Conservation (phyloP, 2,888 invertebrate species). For the Mesochorus sp. region DNA sequence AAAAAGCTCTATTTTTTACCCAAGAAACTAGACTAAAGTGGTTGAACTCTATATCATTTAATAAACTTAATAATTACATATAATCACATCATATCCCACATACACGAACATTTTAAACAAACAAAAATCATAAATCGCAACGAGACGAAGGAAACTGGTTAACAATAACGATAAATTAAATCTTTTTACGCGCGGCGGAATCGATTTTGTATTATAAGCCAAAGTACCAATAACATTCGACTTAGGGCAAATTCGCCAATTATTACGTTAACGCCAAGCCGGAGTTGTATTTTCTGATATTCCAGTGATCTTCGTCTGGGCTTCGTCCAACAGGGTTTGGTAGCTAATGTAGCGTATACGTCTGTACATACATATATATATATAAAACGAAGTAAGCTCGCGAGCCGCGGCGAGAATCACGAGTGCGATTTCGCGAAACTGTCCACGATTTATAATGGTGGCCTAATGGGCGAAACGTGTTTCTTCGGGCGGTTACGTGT, state of each 20-base stretch:
- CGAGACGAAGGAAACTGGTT: too few species aligned
- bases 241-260: neutral
- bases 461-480: conserved; percentile 68
- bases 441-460: conserved; percentile 66
- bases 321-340: neutral
- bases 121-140: too few species aligned
- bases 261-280: conserved; percentile 24
- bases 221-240: conserved; percentile 2
- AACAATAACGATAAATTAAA: too few species aligned
- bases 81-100: too few species aligned
- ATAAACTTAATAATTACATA: too few species aligned
- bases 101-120: too few species aligned
- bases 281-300: conserved; percentile 6
- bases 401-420: conserved; percentile 55
- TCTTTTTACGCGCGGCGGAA: too few species aligned
- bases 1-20: too few species aligned
- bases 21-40: too few species aligned
- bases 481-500: conserved; percentile 60
- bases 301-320: conserved; percentile 20
- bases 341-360: neutral
- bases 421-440: conserved; percentile 64
- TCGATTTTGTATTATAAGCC: neutral
- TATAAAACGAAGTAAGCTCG: conserved; percentile 9
- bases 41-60: too few species aligned
- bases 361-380: conserved; percentile 12